Base-by-base conservation (phyloP, 2,113 vertebrate genomes). In the Falco punctatus region DNA sequence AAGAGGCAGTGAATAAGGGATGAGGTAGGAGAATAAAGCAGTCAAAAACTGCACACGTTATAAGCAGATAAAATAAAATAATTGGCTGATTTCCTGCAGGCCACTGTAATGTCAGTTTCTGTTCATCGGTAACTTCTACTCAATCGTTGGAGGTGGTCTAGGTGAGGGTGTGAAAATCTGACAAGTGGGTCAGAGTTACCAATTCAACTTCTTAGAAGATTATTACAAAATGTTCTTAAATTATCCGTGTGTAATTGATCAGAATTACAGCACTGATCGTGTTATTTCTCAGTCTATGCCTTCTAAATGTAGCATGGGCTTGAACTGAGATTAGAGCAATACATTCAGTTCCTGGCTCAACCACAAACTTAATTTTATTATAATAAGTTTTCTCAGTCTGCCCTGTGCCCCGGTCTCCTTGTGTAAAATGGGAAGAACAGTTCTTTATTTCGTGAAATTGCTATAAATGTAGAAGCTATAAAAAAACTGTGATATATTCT, bases 91-190 rank as follows among this genome's bases (percentile, higher is more conserved):
- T 73, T 46, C 49, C 20, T 81, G 26, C 40, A 57, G 49, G 38
- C 21, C 19, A 28, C 0, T 6, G 6, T 40, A 10, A 6, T 8
- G 7, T 35, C 58, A 30, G 0, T 9, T 57, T 30, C 9, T 59
- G 20, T 17, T 51, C 40, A 5, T 9, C 35, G 30, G 5, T 35
- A 38, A 15, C 33, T 35, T 70, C 26, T 54, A 9, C 48, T 52
- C 2, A 0, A 0, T 32, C 24, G 20, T 1, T 48, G 35, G 59
- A 86, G 54, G 38, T 11, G 35, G 57, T 14, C 1, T 81, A 78
- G 35, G 18, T 33, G 61, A 3, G 2, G 10, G 3, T 35, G 13
- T 42, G 30, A 8, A 40, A 40, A 23, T 38, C 40, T 55, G 58
- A 30, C 9, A 75, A 69, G 35, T 20, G 28, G 33, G 11, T 30